Conservation (phyloP, 2,888 invertebrate species). For the Baccha elongata region DNA sequence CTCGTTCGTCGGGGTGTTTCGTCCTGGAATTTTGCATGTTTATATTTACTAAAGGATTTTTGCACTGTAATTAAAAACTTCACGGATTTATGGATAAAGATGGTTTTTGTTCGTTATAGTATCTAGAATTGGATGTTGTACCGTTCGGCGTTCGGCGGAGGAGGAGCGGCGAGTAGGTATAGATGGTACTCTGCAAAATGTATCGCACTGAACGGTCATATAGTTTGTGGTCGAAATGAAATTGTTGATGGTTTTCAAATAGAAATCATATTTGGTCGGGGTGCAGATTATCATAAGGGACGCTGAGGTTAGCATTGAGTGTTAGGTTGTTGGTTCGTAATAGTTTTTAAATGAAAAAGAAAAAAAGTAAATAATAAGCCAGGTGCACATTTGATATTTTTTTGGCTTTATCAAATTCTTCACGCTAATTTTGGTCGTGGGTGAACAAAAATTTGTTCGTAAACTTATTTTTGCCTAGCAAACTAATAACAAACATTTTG, state of each 20-base stretch:
- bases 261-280: too few species aligned
- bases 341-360: slow-evolving; percentile 28
- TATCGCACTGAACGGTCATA: slow-evolving; percentile 56
- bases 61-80: slow-evolving; percentile 71
- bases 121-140: background rate
- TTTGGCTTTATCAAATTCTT: background rate
- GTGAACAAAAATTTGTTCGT: too few species aligned
- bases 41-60: slow-evolving; percentile 66
- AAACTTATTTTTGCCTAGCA: too few species aligned
- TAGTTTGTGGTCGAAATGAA: slow-evolving; percentile 59
- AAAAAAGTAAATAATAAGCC: slow-evolving; percentile 6
- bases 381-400: background rate
- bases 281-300: too few species aligned
- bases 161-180: background rate
- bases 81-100: slow-evolving; percentile 68
- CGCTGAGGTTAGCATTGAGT: slow-evolving; percentile 33
- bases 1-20: slow-evolving; percentile 35
- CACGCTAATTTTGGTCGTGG: too few species aligned
- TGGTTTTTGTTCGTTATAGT: slow-evolving; percentile 27
- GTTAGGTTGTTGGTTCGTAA: slow-evolving; percentile 54
- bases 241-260: slow-evolving; percentile 45
- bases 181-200: slow-evolving; percentile 50
- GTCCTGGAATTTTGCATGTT: slow-evolving; percentile 57
- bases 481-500: too few species aligned
- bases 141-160: background rate